Conservation (phyloP, 1,140 invertebrate species). For the Adelges cooleyi region DNA sequence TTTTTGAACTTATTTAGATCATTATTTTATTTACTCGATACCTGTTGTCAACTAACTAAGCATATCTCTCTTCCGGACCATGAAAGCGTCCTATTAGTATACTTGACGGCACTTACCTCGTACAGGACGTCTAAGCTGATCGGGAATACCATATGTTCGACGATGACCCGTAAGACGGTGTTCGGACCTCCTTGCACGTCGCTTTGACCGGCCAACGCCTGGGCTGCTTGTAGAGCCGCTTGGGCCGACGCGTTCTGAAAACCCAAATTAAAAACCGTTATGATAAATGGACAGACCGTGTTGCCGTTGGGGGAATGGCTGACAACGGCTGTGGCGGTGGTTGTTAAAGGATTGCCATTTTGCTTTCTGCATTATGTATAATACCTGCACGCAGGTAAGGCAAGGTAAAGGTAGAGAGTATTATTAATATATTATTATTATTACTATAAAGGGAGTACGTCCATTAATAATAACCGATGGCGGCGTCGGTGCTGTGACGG, state of each 20-base stretch:
- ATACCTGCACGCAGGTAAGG: no score
- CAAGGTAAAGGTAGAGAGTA: neutral
- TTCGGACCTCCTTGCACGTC: slow-evolving; percentile 82
- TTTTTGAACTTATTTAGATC: no score
- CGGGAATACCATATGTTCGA: slow-evolving; percentile 96
- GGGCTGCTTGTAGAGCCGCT: slow-evolving; percentile 68
- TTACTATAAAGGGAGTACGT: neutral
- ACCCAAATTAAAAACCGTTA: slow-evolving; percentile 31
- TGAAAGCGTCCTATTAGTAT: no score
- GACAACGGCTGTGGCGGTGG: neutral
- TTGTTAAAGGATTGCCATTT: neutral
- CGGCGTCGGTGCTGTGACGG: neutral
- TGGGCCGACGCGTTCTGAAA: slow-evolving; percentile 61
- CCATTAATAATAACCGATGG: neutral
- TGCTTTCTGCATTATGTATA: neutral
- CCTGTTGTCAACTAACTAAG: no score
- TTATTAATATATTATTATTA: neutral
- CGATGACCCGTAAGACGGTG: slow-evolving; percentile 91
- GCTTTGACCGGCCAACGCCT: slow-evolving; percentile 52
- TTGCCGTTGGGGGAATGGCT: no score
- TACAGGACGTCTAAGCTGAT: slow-evolving; percentile 94
- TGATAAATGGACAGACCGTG: slow-evolving; percentile 4
- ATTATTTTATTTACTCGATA: no score
- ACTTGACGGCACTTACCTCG: slow-evolving; percentile 57
- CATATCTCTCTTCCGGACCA: no score